Percentiles rank a stretch among this genome's conserved stretches.
phyloP scores from a whole-genome alignment of 2,797 vertebrate genomes.

The Centropyge bicolor region DNA sequence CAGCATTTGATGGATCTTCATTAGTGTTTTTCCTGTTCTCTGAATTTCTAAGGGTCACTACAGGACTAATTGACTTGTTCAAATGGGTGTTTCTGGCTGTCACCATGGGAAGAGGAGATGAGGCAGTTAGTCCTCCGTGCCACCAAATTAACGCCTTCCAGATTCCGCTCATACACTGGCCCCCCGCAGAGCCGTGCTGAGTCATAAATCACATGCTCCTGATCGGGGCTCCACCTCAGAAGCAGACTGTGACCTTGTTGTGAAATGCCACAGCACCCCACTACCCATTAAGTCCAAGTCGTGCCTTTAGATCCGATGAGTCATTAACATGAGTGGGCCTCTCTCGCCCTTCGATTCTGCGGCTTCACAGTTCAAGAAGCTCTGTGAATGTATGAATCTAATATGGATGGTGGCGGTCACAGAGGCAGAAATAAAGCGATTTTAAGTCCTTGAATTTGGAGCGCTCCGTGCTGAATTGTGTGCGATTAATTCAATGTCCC shows the following conservation, averaged over 20 bases:
- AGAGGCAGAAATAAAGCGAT: conserved; percentile 51
- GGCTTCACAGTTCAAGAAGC: conserved; percentile 60
- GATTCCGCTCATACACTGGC: conserved; percentile 53
- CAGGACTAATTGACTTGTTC: conserved; percentile 41
- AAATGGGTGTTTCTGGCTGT: conserved; percentile 33
- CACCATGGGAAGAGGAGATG: conserved; percentile 37
- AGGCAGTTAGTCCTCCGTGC: conserved; percentile 52
- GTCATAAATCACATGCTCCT: conserved; percentile 75
- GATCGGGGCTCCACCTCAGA: conserved; percentile 55
- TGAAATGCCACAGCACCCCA: conserved; percentile 58
- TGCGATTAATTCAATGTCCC: conserved; percentile 42
- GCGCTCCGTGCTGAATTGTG: background rate
- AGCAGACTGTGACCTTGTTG: conserved; percentile 71
- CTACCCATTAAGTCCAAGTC: conserved; percentile 60
- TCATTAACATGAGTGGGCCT: conserved; percentile 59
- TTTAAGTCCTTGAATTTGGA: conserved; percentile 38
- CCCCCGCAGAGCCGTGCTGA: conserved; percentile 48
- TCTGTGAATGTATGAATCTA: conserved; percentile 39
- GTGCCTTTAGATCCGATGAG: conserved; percentile 63
- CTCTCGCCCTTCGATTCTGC: conserved; percentile 25
- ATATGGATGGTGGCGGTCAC: conserved; percentile 15
- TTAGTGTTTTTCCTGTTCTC: conserved; percentile 33
- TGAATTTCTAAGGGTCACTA: conserved; percentile 10
- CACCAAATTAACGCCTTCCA: conserved; percentile 59
- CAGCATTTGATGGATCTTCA: conserved; percentile 3